phyloP scores from a whole-genome alignment of 2,113 vertebrate species.

The Ceyx margarethae region DNA sequence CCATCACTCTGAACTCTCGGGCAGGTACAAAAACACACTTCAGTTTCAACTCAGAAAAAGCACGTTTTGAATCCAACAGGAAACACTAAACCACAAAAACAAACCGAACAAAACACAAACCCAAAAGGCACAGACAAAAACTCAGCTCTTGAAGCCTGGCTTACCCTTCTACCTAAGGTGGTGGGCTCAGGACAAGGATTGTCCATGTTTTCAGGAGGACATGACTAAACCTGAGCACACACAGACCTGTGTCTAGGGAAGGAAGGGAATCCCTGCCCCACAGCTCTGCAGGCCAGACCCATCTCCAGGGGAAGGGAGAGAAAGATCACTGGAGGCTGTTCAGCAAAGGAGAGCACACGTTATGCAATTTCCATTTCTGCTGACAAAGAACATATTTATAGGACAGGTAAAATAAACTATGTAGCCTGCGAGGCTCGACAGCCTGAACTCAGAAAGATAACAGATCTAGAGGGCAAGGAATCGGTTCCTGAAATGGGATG shows the following conservation, averaged over 20 bases:
- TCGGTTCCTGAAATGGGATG: not conserved
- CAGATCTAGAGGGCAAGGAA: not conserved
- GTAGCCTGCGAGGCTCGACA: not conserved
- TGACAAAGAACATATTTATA: not conserved
- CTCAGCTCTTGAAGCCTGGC: not conserved
- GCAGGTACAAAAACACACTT: fast-evolving
- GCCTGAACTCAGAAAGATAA: not conserved
- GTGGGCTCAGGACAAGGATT: not conserved
- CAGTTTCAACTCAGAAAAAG: not conserved
- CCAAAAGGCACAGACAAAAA: not conserved
- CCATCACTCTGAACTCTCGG: not conserved
- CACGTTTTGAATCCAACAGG: not conserved
- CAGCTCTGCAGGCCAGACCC: not conserved
- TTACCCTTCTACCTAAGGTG: not conserved
- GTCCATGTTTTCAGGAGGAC: fast-evolving
- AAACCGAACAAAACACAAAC: not conserved
- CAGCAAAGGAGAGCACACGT: not conserved
- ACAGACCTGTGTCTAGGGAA: not conserved
- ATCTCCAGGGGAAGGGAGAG: not conserved
- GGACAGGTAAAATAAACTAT: not conserved
- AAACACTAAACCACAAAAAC: not conserved
- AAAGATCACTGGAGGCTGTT: not conserved
- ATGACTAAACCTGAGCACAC: not conserved
- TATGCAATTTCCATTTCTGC: not conserved
- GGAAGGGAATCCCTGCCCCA: not conserved